These are phyloP conservation scores for Athene noctua DNA, from an alignment of 2,113 vertebrate species.

Conservation along the genomic window DNA sequence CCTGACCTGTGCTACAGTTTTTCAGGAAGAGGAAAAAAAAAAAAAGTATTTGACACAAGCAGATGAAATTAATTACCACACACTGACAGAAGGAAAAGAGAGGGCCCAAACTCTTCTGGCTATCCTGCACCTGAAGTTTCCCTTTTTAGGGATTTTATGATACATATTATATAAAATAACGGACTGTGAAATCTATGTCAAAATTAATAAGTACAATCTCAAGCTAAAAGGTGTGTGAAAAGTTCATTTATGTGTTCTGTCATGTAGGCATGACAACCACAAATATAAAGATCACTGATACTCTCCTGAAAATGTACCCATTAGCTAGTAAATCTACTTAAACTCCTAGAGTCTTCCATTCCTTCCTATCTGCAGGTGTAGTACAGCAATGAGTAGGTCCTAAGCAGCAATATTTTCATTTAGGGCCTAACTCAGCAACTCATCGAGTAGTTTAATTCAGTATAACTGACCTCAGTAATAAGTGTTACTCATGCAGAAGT, in stretches of 20 bases:
- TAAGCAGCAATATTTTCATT: not conserved
- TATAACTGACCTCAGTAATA: not conserved
- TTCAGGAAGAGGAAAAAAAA: no score
- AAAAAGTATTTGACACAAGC: not conserved
- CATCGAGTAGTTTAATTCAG: not conserved
- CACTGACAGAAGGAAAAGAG: not conserved
- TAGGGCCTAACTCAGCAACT: not conserved
- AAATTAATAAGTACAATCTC: not conserved
- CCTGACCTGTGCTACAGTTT: not conserved
- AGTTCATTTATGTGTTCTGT: not conserved
- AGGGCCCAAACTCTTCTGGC: not conserved
- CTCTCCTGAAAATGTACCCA: not conserved
- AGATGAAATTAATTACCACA: not conserved
- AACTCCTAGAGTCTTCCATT: not conserved
- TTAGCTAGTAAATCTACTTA: not conserved
- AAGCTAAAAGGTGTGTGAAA: not conserved
- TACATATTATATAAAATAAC: no score
- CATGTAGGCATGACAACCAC: not conserved
- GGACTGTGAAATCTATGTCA: not conserved
- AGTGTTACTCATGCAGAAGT: not conserved
- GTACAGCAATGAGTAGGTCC: not conserved
- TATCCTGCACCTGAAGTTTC: not conserved
- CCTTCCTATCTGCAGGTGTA: not conserved
- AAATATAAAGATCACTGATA: not conserved
- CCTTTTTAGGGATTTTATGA: not conserved